Evolutionary conservation across 2,113 vertebrate species (phyloP), one percentile per base, ranked within the genome.

Genomic region (Microtus pennsylvanicus): DNA sequence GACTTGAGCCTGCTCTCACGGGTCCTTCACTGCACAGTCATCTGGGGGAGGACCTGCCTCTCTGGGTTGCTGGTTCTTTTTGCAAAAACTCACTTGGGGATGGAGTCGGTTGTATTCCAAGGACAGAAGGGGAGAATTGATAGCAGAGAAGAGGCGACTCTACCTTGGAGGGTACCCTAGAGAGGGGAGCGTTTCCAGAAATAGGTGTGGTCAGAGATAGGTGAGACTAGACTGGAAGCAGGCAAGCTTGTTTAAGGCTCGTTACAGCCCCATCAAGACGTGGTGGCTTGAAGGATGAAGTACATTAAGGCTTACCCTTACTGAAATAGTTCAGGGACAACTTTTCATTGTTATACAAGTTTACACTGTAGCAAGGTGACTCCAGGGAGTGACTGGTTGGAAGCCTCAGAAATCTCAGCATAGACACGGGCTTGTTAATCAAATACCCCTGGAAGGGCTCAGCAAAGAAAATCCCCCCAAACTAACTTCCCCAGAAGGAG

Each of bases 181-280:
- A 89, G 38, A 76, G 45, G 52, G 87, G 24, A 42, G 9, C 14
- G 52, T 42, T 94, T 94, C 82, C 74, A 94, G 93, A 94, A 96
- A 78, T 52, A 89, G 95, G 86, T 96, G 94, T 95, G 88, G 96
- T 76, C 63, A 38, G 78, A 55, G 75, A 13, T 30, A 33, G 67
- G 33, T n/a, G 91, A 35, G 35, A 70, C 16, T 16, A 70, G 30
- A 33, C 33, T 58, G 90, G 33, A 82, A 69, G 16, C 24, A 28
- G 82, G 63, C 28, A 74, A 58, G 58, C 55, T 93, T 42, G 2
- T 4, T 1, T n/a, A 42, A 30, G 52, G 55, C 28, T 24, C 22
- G 30, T 55, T 69, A 21, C 11, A 87, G 14, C 13, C 2, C 2
- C 21, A 45, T 63, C 50, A 38, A 61, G 21, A 1, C 26, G 12